Base-by-base conservation (phyloP, 23 tunicate species). In the Halocynthia roretzi region DNA sequence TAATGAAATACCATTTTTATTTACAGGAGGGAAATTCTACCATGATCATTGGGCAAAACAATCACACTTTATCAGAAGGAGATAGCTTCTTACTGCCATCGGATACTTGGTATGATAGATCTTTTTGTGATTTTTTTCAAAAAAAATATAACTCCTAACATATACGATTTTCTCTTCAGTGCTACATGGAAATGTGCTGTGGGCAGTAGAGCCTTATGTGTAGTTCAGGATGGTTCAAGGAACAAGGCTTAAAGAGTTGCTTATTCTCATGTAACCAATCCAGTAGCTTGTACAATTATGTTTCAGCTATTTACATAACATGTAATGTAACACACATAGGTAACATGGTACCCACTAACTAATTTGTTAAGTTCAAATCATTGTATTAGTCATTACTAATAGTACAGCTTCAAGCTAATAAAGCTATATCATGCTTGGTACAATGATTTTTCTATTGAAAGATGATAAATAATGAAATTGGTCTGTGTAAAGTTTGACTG, bases 81-180 rank as follows among this genome's bases (percentile, higher is more conserved):
- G 90, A 85, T 65, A 61, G 61, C 17, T 22, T 85, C 31, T 50
- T 85, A 23, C 51, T 85, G 10, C 80, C 84, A 8, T 68, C 83
- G 21, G 70, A 68, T 54, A 78, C 88, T 22, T 19, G 55, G 54
- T 77, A 62, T 19, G 69, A 76, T 58, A 2, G 2, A 58, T 14
- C 2, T 58, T 58, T 14, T 58, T 2, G 63, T 1, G 4, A 58
- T 58, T 14, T 58, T 58, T n/a, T 58, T 58, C 2, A 4, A 58
- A 14, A 58, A 14, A 14, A 58, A 2, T 58, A 58, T 14, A 14
- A 14, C 63, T 58, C 2, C n/a, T n/a, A 14, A 14, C n/a, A 58
- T n/a, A 58, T n/a, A 1, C 15, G n/a, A 14, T 58, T n/a, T 14
- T 4, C n/a, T 14, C 23, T 65, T 65, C 17, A 65, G 70, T 9